Evolutionary conservation across 2,113 vertebrate genomes (phyloP).

Genomic region (Cynopterus brachyotis): DNA sequence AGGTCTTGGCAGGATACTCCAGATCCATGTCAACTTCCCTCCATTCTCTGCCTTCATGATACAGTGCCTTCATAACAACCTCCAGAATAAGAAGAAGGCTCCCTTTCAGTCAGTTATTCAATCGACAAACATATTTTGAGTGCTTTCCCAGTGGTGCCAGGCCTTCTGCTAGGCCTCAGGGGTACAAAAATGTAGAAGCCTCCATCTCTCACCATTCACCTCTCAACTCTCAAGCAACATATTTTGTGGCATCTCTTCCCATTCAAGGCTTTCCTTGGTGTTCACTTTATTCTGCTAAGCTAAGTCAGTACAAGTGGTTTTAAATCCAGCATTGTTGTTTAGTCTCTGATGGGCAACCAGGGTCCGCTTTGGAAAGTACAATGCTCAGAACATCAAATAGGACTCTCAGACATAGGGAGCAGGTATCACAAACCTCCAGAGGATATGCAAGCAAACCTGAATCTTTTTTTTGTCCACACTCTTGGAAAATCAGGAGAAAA

Average conservation of each 20-base stretch:
- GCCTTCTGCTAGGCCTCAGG: background rate
- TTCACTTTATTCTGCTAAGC: slow-evolving; percentile 11
- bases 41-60: slow-evolving; percentile 40
- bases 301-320: slow-evolving; percentile 6
- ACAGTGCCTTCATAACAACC: background rate
- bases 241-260: slow-evolving; percentile 38
- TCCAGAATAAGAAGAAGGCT: slow-evolving; percentile 51
- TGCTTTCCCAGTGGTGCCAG: background rate
- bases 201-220: background rate
- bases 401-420: background rate
- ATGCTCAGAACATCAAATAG: slow-evolving; percentile 4
- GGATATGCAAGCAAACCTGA: slow-evolving; percentile 42
- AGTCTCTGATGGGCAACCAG: background rate
- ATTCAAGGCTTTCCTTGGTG: background rate
- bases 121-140: slow-evolving; percentile 38
- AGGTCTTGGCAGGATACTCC: background rate
- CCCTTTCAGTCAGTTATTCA: slow-evolving; percentile 58
- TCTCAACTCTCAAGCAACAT: background rate
- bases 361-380: background rate
- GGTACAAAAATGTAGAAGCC: background rate
- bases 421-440: slow-evolving; percentile 31
- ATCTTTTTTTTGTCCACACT: background rate
- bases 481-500: slow-evolving; percentile 57
- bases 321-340: background rate
- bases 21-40: slow-evolving; percentile 33